Base-by-base conservation (phyloP, 1,140 invertebrate genomes). In the Zaprionus davidi region DNA sequence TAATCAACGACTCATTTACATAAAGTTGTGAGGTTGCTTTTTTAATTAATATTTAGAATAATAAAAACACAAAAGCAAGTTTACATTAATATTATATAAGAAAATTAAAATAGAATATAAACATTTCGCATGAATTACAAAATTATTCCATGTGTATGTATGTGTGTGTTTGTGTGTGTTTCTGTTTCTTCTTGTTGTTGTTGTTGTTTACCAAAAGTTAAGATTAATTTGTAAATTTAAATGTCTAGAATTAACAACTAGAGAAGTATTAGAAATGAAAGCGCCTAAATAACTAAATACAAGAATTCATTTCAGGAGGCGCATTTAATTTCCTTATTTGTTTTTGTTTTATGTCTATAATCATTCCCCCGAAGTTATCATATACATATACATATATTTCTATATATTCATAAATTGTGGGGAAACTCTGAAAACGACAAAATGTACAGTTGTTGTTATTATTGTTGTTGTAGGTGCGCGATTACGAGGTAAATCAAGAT, bases 251-350 rank as follows among this genome's bases (percentile, higher is more conserved):
- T 78, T 78, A 85, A 58, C 74, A 77, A 69, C 67, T 84, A 84
- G 65, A 71, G 57, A 78, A 24, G 28, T 81, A 34, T 34, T 34
- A 76, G 41, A 84, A 88, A 88, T 88, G 55, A 88, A 81, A 88
- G 73, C 75, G 74, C 71, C 78, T 79, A 88, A 66, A 66, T 67
- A 81, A 83, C 81, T 83, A 88, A 88, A 87, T 87, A 87, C 77
- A 87, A 70, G 51, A 75, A 70, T 75, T 49, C 53, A 75, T 56
- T 69, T 44, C 31, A 69, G 31, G 46, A 13, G 57, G 53, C 41
- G 59, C 44, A 34, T 41, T 71, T 55, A 28, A 31, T 53, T 22
- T 53, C 31, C 31, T 7, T 57, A 22, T 44, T 22, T 46, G 11
- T 41, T 36, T 72, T 44, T 22, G 49, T 36, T 56, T 55, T 60